Conservation (phyloP, 1,140 invertebrate genomes). For the Neotoxoptera formosana region DNA sequence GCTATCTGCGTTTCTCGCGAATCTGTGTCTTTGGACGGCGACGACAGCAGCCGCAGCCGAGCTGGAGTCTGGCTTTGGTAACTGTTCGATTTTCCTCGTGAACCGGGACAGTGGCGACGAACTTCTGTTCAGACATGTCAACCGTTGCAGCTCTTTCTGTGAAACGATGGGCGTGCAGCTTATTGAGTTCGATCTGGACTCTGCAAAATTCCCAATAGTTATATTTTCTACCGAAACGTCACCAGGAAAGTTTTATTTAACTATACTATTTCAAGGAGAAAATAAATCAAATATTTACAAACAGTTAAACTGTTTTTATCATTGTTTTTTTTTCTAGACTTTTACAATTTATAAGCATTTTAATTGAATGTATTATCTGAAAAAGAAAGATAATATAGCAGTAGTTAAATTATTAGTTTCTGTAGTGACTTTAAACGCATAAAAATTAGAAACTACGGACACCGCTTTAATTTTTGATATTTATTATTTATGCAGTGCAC, state of each 20-base stretch:
- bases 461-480: no score
- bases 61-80: background rate
- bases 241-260: background rate
- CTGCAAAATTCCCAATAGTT: background rate
- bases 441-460: no score
- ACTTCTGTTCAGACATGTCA: slow-evolving; percentile 23
- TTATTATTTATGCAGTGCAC: no score
- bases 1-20: background rate
- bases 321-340: background rate
- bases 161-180: slow-evolving; percentile 26
- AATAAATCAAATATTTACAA: background rate
- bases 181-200: slow-evolving; percentile 42
- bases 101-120: slow-evolving; percentile 43
- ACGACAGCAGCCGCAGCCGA: background rate
- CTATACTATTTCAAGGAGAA: background rate
- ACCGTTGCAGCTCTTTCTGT: slow-evolving; percentile 26
- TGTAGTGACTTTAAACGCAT: no score
- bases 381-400: background rate
- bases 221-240: background rate
- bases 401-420: background rate
- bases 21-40: background rate
- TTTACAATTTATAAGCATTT: background rate
- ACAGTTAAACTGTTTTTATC: no score
- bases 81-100: background rate
- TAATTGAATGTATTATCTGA: background rate